Base-by-base conservation (phyloP, 2,797 vertebrate genomes). In the Apogon hyalosoma region DNA sequence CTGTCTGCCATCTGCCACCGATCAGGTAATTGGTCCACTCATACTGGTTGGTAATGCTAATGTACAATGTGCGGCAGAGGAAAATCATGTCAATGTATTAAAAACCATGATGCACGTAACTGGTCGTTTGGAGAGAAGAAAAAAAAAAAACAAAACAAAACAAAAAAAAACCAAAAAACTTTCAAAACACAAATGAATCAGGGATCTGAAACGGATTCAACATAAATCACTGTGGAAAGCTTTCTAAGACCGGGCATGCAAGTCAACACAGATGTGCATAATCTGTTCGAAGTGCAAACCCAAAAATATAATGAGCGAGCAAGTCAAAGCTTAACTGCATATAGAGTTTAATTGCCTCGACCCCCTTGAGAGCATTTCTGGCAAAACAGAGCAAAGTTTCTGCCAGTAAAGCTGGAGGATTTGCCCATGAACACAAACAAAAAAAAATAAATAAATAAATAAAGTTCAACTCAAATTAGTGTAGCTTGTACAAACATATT, bases 1-100 rank as follows among this genome's bases (percentile, higher is more conserved):
- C 80, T 86, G 85, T 75, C 72, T 24, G 71, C 82, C 87, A 83
- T 83, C 87, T 89, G 85, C 72, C 48, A n/a, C 58, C 54, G 71
- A 85, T 86, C 82, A 76, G 77, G 76, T 83, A 63, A 83, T 87
- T 79, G 74, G 61, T 87, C 64, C 78, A 69, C 62, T 80, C 53
- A 47, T 28, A 43, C 74, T 66, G 61, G 24, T 46, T 36, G 69
- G 51, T 57, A 68, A 73, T 65, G 45, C 47, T 67, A 39, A 79
- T 79, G 40, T 16, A 58, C 49, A 65, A 68, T 45, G 40, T 43
- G 50, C 31, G 53, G 46, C 48, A 11, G 40, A 31, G 60, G 24
- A 51, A 69, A 63, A 55, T 31, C 19, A 52, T 74, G 62, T 41
- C 41, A 68, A 66, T 33, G 8, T 13, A 18, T 16, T 2, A 3